Conservation (phyloP, 2,797 vertebrate species). For the Amphiprion clarkii region DNA sequence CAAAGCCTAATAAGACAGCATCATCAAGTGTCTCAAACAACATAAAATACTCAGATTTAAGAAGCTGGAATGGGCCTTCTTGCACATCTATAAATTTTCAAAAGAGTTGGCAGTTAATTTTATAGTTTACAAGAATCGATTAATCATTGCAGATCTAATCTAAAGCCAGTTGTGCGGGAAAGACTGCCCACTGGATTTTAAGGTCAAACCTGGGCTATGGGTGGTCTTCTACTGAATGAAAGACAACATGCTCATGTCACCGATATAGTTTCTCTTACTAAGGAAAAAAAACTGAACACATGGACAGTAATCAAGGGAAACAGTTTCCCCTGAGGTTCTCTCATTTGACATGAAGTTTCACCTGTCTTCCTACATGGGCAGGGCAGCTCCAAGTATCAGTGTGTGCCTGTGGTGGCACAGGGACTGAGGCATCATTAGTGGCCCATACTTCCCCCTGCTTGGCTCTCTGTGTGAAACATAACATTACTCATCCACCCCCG, state of each 20-base stretch:
- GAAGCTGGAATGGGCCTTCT: too few relatives aligned
- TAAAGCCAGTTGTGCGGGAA: too few relatives aligned
- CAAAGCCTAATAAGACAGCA: too few relatives aligned
- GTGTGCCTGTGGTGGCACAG: not conserved
- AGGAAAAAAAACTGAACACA: not conserved
- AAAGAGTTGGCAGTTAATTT: too few relatives aligned
- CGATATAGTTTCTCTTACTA: not conserved
- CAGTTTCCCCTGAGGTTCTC: not conserved
- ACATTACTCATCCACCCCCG: conserved; percentile 78
- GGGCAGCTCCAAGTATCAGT: conserved; percentile 19
- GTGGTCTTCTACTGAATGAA: conserved; percentile 5
- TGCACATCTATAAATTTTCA: too few relatives aligned
- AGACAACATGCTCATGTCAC: too few relatives aligned
- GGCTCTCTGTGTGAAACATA: conserved; percentile 62
- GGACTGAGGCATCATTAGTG: conserved; percentile 45
- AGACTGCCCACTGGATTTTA: too few relatives aligned
- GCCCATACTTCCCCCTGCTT: conserved; percentile 34
- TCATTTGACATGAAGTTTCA: conserved; percentile 19
- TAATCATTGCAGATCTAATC: too few relatives aligned
- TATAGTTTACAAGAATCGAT: too few relatives aligned
- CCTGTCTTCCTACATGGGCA: conserved; percentile 17
- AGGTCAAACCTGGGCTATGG: not conserved
- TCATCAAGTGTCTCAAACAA: too few relatives aligned
- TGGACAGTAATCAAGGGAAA: not conserved
- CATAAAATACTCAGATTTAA: too few relatives aligned